Percentiles rank a stretch among this genome's conserved stretches.
phyloP scores from a whole-genome alignment of 2,888 invertebrate genomes.

The Sesamia inferens region DNA sequence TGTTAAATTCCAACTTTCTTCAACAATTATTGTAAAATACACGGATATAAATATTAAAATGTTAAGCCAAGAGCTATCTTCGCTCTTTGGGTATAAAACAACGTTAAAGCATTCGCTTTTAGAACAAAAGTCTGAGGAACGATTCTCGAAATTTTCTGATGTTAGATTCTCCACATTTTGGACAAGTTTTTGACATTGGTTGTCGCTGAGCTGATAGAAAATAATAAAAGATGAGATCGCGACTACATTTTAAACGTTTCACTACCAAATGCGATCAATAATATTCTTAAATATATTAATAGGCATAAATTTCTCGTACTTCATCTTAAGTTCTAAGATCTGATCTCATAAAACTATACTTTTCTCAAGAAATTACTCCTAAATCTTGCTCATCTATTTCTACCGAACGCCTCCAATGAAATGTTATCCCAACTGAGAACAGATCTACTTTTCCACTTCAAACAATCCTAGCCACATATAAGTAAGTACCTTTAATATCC shows the following conservation, averaged over 20 bases:
- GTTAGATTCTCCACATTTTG: not conserved
- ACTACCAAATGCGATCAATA: no score
- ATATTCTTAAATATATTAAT: no score
- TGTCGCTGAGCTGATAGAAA: not conserved
- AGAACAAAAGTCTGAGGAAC: not conserved
- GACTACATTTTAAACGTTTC: not conserved
- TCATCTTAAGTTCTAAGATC: not conserved
- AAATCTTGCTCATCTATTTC: not conserved
- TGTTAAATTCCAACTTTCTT: slow-evolving; percentile 63
- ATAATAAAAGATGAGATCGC: not conserved
- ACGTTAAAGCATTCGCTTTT: not conserved
- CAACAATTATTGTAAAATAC: slow-evolving; percentile 42
- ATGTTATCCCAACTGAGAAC: not conserved
- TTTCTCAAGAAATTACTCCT: not conserved
- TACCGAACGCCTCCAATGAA: no score
- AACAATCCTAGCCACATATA: slow-evolving; percentile 2
- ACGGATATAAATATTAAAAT: slow-evolving; percentile 53
- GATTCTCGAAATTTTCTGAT: not conserved
- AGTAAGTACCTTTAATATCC: not conserved
- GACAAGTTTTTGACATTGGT: no score
- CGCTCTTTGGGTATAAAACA: slow-evolving; percentile 1
- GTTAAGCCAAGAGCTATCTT: slow-evolving; percentile 19
- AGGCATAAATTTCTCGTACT: not conserved
- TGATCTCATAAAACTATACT: not conserved
- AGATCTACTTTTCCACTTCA: slow-evolving; percentile 18